Evolutionary conservation across 2,113 vertebrate genomes (phyloP).

Genomic region (Mustela lutreola): DNA sequence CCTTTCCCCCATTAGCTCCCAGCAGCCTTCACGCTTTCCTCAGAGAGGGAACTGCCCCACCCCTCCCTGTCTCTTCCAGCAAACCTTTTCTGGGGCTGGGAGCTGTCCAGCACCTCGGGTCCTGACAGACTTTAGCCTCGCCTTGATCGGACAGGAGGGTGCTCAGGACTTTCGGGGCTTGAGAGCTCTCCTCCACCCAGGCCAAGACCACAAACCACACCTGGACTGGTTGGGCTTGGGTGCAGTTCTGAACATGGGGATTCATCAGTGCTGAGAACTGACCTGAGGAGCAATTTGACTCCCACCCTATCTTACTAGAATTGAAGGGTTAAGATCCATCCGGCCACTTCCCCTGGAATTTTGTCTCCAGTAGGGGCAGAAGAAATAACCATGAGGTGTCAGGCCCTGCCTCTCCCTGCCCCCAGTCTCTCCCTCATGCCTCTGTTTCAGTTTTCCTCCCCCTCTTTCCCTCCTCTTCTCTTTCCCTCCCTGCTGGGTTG

Average conservation of each 20-base stretch:
- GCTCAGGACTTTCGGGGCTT: not conserved
- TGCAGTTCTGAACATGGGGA: not conserved
- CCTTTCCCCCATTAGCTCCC: slow-evolving; percentile 39
- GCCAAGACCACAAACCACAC: not conserved
- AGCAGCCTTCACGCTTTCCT: slow-evolving; percentile 38
- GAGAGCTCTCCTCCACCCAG: not conserved
- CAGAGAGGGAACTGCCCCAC: not conserved
- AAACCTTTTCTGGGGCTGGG: not conserved
- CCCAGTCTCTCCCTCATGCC: not conserved
- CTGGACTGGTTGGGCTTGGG: not conserved
- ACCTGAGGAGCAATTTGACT: not conserved
- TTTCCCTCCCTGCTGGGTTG: slow-evolving; percentile 80
- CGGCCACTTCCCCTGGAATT: not conserved
- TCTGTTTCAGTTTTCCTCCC: slow-evolving; percentile 46
- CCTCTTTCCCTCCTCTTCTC: slow-evolving; percentile 35
- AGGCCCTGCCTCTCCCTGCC: not conserved
- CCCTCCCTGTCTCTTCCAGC: not conserved
- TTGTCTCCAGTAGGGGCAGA: not conserved
- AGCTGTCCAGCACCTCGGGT: slow-evolving; percentile 82
- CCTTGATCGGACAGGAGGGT: not conserved
- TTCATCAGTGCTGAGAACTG: not conserved
- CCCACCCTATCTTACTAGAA: not conserved
- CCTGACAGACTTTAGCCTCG: slow-evolving; percentile 44
- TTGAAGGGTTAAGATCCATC: not conserved
- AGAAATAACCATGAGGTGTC: not conserved